Evolutionary conservation across 2,113 vertebrate species (phyloP), one percentile per base, ranked within the genome.

Genomic region (Mesoclemmys tuberculata): DNA sequence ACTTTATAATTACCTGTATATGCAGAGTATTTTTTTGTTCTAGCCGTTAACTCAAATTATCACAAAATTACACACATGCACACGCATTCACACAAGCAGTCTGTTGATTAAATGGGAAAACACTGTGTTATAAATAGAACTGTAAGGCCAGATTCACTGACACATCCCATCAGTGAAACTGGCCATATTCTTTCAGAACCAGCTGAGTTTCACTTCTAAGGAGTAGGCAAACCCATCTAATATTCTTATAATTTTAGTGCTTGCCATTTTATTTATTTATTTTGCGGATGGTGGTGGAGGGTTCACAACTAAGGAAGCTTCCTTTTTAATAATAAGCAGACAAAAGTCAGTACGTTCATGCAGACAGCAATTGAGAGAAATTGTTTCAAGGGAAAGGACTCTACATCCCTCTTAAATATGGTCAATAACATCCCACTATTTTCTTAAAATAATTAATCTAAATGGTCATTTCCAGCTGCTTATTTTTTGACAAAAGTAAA

Each of bases 401-500:
- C 85, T 44, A 68, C 2, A 1, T 93, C 80, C 88, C 90, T 89
- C 14, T 92, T 93, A 94, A 93, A 68, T 85, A 78, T 58, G 14
- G 91, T 90, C 54, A 0, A 94, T 97, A 38, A 74, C 86, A 80
- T 88, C 52, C 90, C 87, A 84, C 80, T 95, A 29, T 97, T 98
- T 97, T 90, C 90, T 96, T 94, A 94, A 96, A 96, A 97, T 95
- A 96, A 97, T 97, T 97, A 97, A 96, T 85, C 94, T 81, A 90
- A 96, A 95, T 92, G 74, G 86, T 88, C 58, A 38, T 91, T 96
- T 93, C 82, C 75, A 80, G 77, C 79, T 90, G 94, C 87, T 88
- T 96, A 61, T 87, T 90, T 38, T 97, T 97, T 93, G 88, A 97
- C 95, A 94, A 90, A 96, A 97, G 94, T 97, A 98, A 98, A 97